Percentiles rank a stretch among this genome's conserved stretches.
These are phyloP conservation scores for Miichthys miiuy DNA, from an alignment of 2,797 vertebrate genomes.

Conservation along the genomic window DNA sequence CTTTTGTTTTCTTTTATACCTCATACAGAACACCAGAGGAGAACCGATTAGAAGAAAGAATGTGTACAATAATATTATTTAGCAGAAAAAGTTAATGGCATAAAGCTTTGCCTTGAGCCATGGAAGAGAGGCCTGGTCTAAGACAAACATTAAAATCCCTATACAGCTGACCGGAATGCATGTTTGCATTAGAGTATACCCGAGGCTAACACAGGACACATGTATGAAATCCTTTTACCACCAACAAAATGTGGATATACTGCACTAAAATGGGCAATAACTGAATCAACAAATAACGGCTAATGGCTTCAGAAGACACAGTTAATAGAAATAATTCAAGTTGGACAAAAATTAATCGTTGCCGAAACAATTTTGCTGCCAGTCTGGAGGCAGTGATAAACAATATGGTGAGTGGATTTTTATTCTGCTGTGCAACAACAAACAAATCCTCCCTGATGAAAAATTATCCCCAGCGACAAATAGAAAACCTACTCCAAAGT, in stretches of 20 bases:
- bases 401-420: conserved; percentile 1
- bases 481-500: not conserved
- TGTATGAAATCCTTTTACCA: not conserved
- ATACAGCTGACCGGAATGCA: not conserved
- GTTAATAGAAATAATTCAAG: conserved; percentile 30
- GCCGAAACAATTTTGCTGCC: not conserved
- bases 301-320: conserved; percentile 1
- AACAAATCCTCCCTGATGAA: conserved; percentile 1
- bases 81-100: conserved; percentile 21
- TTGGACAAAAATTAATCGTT: conserved; percentile 3
- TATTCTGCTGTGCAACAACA: conserved; percentile 10
- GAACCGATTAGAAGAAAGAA: not conserved
- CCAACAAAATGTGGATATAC: not conserved
- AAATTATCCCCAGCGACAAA: not conserved
- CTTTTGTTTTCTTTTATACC: conserved; percentile 10
- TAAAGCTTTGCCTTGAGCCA: conserved; percentile 35
- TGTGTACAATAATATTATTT: conserved; percentile 43
- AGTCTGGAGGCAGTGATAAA: not conserved
- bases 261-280: not conserved
- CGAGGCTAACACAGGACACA: not conserved
- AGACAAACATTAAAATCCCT: conserved; percentile 42
- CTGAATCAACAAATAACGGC: not conserved
- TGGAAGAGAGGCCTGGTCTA: not conserved
- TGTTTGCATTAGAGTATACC: conserved; percentile 24
- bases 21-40: not conserved